A percentile compares a stretch with the other conserved stretches of the same genome.
phyloP scores from a whole-genome alignment of 2,797 vertebrate species.

The Rhinoraja longicauda region DNA sequence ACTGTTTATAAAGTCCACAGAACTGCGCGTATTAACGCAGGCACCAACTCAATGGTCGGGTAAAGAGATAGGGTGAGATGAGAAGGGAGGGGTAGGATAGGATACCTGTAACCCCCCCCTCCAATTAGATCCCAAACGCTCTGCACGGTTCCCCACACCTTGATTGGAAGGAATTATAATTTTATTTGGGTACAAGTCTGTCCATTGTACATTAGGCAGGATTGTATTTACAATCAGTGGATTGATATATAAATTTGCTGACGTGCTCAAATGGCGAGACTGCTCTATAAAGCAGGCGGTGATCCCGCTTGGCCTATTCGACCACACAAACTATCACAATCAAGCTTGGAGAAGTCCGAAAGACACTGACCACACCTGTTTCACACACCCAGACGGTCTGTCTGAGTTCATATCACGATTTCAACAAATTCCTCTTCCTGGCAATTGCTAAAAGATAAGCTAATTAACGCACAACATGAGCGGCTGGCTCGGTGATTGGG shows the following conservation, averaged over 20 bases:
- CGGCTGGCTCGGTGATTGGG: background rate
- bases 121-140: too few species aligned
- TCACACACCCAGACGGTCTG: too few species aligned
- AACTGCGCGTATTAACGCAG: too few species aligned
- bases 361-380: too few species aligned
- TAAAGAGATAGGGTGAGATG: too few species aligned
- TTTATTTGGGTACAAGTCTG: background rate
- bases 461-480: background rate
- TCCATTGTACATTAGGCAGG: background rate
- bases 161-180: background rate
- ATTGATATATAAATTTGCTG: background rate
- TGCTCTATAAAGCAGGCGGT: background rate
- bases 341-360: too few species aligned
- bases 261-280: background rate
- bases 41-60: too few species aligned
- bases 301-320: background rate
- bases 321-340: background rate
- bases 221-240: background rate
- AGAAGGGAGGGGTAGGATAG: too few species aligned
- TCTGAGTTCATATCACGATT: too few species aligned
- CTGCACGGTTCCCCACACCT: background rate
- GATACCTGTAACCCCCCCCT: too few species aligned
- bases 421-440: background rate
- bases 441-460: background rate
- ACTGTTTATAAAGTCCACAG: too few species aligned